These are phyloP conservation scores for Rhopalosiphum nymphaeae DNA, from an alignment of 2,888 invertebrate genomes.

Conservation along the genomic window DNA sequence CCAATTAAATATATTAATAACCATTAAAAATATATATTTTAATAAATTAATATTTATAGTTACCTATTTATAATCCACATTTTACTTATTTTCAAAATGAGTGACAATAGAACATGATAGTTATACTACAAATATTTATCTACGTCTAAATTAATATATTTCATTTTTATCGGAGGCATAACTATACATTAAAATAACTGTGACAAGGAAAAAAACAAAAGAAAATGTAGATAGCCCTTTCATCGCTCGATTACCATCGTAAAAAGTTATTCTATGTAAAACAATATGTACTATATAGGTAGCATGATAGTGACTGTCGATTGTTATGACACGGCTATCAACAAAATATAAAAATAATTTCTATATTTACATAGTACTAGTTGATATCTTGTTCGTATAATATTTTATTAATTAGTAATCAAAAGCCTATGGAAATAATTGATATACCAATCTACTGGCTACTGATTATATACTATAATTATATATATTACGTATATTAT, in stretches of 20 bases:
- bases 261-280: neutral
- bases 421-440: neutral
- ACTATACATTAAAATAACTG: neutral
- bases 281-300: neutral
- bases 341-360: neutral
- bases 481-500: neutral
- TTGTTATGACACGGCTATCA: neutral
- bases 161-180: neutral
- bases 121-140: neutral
- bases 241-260: neutral
- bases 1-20: neutral
- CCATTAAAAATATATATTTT: neutral
- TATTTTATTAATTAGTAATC: neutral
- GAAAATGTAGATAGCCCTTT: neutral
- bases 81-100: neutral
- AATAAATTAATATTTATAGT: neutral
- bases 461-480: neutral
- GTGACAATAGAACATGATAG: neutral
- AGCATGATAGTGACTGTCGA: neutral
- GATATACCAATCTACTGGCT: neutral
- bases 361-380: neutral
- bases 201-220: neutral
- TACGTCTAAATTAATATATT: neutral
- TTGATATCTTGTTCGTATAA: neutral
- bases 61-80: neutral